These are phyloP conservation scores for Pinna nobilis DNA, from an alignment of 1,140 invertebrate species.

Conservation along the genomic window DNA sequence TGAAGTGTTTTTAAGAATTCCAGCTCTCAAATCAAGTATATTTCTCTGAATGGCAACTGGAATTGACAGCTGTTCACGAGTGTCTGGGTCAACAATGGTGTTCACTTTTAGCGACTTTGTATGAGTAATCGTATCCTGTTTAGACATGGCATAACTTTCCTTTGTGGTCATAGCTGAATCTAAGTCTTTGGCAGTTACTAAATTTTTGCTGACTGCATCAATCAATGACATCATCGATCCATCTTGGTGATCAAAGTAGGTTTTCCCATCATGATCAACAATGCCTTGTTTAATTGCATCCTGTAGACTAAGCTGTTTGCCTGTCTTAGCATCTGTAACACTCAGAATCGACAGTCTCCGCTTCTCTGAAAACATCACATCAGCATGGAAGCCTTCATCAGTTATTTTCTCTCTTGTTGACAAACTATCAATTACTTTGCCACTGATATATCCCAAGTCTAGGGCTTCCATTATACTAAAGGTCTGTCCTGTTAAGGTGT, in stretches of 20 bases:
- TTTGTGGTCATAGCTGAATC: conserved; percentile 47
- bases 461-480: conserved; percentile 83
- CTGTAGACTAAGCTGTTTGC: conserved; percentile 70
- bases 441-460: conserved; percentile 56
- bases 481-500: conserved; percentile 82
- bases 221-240: conserved; percentile 83
- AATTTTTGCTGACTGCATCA: conserved; percentile 76
- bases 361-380: conserved; percentile 61
- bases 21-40: conserved; percentile 58
- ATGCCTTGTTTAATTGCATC: conserved; percentile 64
- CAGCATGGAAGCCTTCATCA: conserved; percentile 54
- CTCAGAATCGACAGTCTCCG: conserved; percentile 59
- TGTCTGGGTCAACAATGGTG: conserved; percentile 63
- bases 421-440: conserved; percentile 57
- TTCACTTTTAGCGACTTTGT: conserved; percentile 58
- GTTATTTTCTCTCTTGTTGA: conserved; percentile 55
- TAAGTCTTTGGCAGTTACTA: conserved; percentile 56
- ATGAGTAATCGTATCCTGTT: conserved; percentile 54
- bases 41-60: conserved; percentile 88
- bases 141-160: conserved; percentile 45
- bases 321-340: conserved; percentile 87
- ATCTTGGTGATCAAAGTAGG: conserved; percentile 82
- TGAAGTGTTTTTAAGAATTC: conserved; percentile 79
- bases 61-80: conserved; percentile 83
- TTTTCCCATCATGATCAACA: conserved; percentile 73